Conservation (phyloP, 30 jellyfish, hydroid and myxozoan species). For the Clytia hemisphaerica region DNA sequence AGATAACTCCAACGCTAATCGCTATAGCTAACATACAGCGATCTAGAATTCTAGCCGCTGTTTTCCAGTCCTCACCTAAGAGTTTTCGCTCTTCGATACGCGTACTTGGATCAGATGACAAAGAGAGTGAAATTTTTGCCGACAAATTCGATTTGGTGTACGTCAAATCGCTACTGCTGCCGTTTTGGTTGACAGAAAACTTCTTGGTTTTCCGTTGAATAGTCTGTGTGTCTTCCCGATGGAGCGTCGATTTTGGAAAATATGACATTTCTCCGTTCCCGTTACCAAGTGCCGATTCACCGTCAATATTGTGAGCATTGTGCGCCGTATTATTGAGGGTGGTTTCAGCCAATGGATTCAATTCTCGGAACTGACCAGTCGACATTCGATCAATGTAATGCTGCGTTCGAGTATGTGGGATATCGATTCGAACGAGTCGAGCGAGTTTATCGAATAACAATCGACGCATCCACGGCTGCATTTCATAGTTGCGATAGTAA, state of each 20-base stretch:
- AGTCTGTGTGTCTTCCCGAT: not conserved
- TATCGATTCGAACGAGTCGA: conserved; percentile 44
- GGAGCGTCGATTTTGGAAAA: not conserved
- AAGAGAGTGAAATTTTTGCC: not conserved
- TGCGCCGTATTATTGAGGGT: not conserved
- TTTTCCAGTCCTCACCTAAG: conserved; percentile 74
- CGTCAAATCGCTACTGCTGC: not conserved
- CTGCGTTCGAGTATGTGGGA: conserved; percentile 24
- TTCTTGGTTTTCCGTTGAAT: not conserved
- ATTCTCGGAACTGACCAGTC: no score
- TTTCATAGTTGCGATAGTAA: conserved; percentile 79
- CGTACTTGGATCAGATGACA: not conserved
- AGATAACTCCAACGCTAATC: conserved; percentile 56
- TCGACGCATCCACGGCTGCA: conserved; percentile 74
- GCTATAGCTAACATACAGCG: conserved; percentile 65
- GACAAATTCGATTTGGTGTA: not conserved
- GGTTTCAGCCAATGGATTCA: not conserved
- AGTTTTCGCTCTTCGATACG: conserved; percentile 27
- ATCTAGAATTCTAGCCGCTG: conserved; percentile 78
- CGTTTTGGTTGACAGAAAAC: not conserved
- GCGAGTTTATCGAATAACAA: conserved; percentile 71
- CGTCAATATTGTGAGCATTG: no score
- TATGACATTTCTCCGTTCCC: not conserved
- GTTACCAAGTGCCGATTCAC: not conserved
- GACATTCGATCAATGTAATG: conserved; percentile 7